These are phyloP conservation scores for Emydoidea blandingii DNA, from an alignment of 2,797 vertebrate genomes.

Conservation along the genomic window DNA sequence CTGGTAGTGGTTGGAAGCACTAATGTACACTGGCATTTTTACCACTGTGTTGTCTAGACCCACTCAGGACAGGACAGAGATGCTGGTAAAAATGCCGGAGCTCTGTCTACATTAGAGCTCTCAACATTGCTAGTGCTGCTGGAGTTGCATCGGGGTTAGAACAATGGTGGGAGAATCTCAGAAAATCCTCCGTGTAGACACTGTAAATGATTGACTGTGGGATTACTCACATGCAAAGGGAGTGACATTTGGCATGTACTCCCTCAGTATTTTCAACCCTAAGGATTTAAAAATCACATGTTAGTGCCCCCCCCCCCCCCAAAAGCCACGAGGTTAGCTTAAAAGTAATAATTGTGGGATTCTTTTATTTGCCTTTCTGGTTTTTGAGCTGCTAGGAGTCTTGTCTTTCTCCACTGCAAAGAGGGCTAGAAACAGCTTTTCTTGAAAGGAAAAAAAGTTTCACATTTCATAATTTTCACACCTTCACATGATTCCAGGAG, in stretches of 20 bases:
- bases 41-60: background rate
- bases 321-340: background rate
- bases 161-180: background rate
- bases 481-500: background rate
- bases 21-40: background rate
- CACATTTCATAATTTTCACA: background rate
- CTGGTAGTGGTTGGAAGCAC: background rate
- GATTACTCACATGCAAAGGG: background rate
- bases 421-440: background rate
- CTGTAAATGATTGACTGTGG: background rate
- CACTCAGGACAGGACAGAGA: background rate
- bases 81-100: background rate
- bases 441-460: background rate
- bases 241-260: background rate
- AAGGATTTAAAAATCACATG: background rate
- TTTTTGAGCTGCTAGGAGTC: background rate
- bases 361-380: background rate
- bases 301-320: accelerated
- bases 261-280: background rate
- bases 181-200: background rate
- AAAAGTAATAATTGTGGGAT: background rate
- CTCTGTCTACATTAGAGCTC: background rate
- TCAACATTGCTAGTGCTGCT: accelerated
- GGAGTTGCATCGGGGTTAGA: accelerated
- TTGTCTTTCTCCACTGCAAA: background rate